Percentiles rank a stretch among this genome's conserved stretches.
These are phyloP conservation scores for Marasmarcha lunaedactyla DNA, from an alignment of 2,888 invertebrate species.

Conservation along the genomic window DNA sequence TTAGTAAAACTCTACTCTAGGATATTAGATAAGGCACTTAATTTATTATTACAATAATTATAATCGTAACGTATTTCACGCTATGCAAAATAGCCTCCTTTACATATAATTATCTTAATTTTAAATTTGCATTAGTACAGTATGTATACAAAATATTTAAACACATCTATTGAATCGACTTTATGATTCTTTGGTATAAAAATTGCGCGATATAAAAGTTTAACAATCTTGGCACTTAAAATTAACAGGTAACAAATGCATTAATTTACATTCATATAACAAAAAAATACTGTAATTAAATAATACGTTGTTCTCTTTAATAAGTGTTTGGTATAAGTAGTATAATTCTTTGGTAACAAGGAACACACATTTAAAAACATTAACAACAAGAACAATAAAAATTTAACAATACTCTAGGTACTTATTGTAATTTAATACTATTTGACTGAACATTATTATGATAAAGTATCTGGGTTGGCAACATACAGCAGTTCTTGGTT, in stretches of 20 bases:
- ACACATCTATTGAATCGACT: conserved; percentile 42
- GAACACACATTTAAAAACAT: conserved; percentile 62
- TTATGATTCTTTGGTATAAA: conserved; percentile 59
- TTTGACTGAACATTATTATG: neutral
- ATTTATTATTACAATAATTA: conserved; percentile 19
- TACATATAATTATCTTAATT: too few relatives aligned
- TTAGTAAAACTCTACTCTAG: conserved; percentile 37
- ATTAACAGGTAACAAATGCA: conserved; percentile 38
- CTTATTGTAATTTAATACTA: conserved; percentile 4
- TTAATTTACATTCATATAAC: conserved; percentile 33
- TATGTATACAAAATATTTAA: too few relatives aligned
- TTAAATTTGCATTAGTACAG: too few relatives aligned
- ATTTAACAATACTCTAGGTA: conserved; percentile 42
- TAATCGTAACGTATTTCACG: too few relatives aligned
- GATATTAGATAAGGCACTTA: conserved; percentile 38
- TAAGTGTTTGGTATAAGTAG: conserved; percentile 29
- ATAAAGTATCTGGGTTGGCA: too few relatives aligned
- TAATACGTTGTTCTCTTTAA: conserved; percentile 12
- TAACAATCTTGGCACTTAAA: neutral
- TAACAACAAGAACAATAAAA: conserved; percentile 62
- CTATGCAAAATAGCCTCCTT: too few relatives aligned
- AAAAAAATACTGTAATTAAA: conserved; percentile 41
- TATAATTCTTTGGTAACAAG: conserved; percentile 67
- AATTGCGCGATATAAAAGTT: conserved; percentile 11
- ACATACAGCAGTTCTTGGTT: too few relatives aligned